Evolutionary conservation across 2,113 vertebrate species (phyloP).

Genomic region (Physeter macrocephalus): DNA sequence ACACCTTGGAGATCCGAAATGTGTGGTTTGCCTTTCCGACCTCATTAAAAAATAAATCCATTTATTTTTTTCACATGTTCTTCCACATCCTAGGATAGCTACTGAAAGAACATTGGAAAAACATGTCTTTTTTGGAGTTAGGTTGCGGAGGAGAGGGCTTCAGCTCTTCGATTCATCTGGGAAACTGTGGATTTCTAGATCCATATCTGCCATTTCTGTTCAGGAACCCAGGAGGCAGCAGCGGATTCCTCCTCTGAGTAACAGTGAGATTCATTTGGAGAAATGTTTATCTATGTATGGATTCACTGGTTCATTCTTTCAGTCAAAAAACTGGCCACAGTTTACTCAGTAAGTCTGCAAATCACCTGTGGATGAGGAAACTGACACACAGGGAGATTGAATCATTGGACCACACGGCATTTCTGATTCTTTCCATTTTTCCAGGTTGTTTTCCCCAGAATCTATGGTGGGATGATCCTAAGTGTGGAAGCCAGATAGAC

Average conservation of each 20-base stretch:
- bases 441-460: not conserved
- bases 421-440: not conserved
- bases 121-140: constrained; percentile 29
- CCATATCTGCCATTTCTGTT: not conserved
- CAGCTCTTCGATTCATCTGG: not conserved
- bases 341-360: not conserved
- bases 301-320: not conserved
- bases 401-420: not conserved
- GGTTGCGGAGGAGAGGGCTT: not conserved
- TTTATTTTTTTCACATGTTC: constrained; percentile 46
- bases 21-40: constrained; percentile 34
- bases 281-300: not conserved
- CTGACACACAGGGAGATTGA: not conserved
- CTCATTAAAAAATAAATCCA: constrained; percentile 49
- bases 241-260: not conserved
- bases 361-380: not conserved
- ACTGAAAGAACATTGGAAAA: constrained; percentile 64
- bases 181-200: not conserved
- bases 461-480: not conserved
- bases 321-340: not conserved
- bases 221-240: not conserved
- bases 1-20: constrained; percentile 47
- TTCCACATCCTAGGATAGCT: constrained; percentile 35
- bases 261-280: not conserved
- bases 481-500: not conserved